Percentiles rank a stretch among this genome's conserved stretches.
phyloP scores from a whole-genome alignment of 2,797 vertebrate genomes.

The Enteromius treurensis region DNA sequence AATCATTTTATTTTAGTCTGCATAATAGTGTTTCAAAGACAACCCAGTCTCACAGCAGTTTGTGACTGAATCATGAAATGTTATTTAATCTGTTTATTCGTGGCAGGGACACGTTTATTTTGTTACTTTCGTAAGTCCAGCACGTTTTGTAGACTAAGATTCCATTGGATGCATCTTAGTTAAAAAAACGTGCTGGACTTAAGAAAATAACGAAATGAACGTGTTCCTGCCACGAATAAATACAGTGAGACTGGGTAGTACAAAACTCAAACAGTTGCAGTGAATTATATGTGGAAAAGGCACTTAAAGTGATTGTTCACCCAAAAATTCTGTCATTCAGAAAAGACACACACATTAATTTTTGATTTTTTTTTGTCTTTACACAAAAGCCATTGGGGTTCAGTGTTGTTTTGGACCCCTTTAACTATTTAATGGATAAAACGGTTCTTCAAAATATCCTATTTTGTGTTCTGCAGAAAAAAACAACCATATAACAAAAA shows the following conservation, averaged over 20 bases:
- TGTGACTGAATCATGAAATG: no score
- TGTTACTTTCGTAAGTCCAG: no score
- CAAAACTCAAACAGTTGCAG: neutral
- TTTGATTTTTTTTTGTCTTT: neutral
- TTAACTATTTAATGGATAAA: neutral
- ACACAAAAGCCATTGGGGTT: neutral
- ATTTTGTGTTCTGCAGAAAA: neutral
- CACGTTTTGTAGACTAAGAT: no score
- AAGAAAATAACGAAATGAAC: no score
- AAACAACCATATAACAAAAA: neutral
- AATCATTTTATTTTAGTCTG: no score
- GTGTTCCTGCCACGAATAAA: no score
- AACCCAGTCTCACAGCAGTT: no score
- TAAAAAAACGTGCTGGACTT: no score
- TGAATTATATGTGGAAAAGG: neutral
- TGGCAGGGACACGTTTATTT: no score
- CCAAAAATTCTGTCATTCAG: neutral
- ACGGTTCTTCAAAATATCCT: neutral
- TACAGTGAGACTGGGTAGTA: no score
- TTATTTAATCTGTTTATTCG: no score
- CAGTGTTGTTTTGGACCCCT: neutral
- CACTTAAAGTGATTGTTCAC: neutral
- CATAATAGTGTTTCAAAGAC: neutral
- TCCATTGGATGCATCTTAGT: no score
- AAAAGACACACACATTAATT: neutral